Percentiles rank a stretch among this genome's conserved stretches.
phyloP scores from a whole-genome alignment of 2,888 invertebrate species.

The Esperia sulphurella region DNA sequence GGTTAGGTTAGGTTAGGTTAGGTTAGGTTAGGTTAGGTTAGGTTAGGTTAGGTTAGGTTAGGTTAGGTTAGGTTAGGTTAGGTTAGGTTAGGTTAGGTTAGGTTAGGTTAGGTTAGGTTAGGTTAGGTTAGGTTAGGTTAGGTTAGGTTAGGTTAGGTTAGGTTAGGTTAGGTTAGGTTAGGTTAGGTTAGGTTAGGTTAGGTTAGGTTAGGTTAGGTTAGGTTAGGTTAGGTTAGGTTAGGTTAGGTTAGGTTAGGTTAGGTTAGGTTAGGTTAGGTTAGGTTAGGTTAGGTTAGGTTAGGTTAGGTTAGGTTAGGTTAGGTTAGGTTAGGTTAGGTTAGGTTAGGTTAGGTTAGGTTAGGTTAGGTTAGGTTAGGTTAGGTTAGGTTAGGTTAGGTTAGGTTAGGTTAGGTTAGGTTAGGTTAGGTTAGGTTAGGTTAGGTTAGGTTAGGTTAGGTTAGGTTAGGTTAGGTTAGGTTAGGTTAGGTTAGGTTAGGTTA shows the following conservation, averaged over 20 bases:
- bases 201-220: constrained; percentile 12
- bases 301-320: constrained; percentile 12
- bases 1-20: constrained; percentile 12
- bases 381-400: constrained; percentile 14
- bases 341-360: constrained; percentile 12
- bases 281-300: constrained; percentile 13
- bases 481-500: constrained; percentile 17
- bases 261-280: constrained; percentile 13
- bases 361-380: constrained; percentile 13
- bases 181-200: constrained; percentile 15
- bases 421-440: constrained; percentile 13
- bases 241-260: constrained; percentile 1
- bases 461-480: constrained; percentile 11
- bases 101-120: constrained; percentile 12
- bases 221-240: no score
- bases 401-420: constrained; percentile 14
- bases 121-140: constrained; percentile 14
- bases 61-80: constrained; percentile 12
- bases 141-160: constrained; percentile 13
- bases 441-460: constrained; percentile 11
- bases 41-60: constrained; percentile 12
- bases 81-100: constrained; percentile 11
- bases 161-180: constrained; percentile 12
- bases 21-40: constrained; percentile 12
- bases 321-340: constrained; percentile 13